A percentile compares a stretch with the other conserved stretches of the same genome.
These are phyloP conservation scores for Eubucco bourcierii DNA, from an alignment of 2,113 vertebrate species.

Conservation along the genomic window DNA sequence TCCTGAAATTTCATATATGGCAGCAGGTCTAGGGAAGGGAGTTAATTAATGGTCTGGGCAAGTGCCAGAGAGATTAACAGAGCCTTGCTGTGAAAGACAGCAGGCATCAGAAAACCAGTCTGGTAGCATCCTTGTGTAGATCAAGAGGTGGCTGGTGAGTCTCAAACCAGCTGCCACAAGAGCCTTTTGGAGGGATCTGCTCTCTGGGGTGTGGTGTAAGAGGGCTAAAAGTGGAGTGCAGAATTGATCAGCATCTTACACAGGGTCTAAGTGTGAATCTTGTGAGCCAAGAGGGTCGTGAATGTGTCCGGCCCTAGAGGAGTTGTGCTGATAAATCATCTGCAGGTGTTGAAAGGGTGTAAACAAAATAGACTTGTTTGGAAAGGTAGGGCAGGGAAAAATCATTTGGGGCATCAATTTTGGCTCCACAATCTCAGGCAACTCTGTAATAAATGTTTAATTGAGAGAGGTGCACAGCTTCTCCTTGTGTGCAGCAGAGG, in stretches of 20 bases:
- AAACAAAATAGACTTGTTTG: neutral
- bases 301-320: neutral
- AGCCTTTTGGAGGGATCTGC: neutral
- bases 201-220: neutral
- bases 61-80: neutral
- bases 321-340: neutral
- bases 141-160: neutral
- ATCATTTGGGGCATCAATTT: neutral
- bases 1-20: neutral
- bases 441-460: neutral
- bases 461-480: neutral
- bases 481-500: neutral
- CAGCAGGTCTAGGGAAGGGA: neutral
- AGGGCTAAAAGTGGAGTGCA: neutral
- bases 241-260: neutral
- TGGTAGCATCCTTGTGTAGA: fast-evolving
- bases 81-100: neutral
- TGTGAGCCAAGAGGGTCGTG: neutral
- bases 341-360: neutral
- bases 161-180: neutral
- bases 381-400: neutral
- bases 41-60: neutral
- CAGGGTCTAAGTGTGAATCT: neutral
- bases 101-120: neutral
- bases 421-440: neutral